Evolutionary conservation across 2,113 vertebrate species (phyloP).

Genomic region (Erythrocebus patas): DNA sequence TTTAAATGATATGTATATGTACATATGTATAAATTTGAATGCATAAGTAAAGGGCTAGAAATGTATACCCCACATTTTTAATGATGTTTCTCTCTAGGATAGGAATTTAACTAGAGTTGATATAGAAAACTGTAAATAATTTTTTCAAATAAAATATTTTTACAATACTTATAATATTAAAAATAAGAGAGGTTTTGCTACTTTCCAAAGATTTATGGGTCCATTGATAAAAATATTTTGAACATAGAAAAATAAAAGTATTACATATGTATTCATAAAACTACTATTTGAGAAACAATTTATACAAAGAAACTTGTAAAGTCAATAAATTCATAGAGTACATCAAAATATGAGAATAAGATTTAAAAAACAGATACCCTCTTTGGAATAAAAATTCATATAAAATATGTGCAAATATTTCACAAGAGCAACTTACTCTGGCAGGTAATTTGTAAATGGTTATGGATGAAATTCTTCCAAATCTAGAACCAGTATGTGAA

Average conservation of each 20-base stretch:
- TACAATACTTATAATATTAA: not conserved
- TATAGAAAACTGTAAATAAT: not conserved
- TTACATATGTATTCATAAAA: not conserved
- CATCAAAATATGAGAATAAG: not conserved
- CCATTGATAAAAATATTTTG: not conserved
- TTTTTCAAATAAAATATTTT: not conserved
- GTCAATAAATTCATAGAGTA: not conserved
- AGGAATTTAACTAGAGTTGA: not conserved
- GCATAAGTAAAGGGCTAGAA: not conserved
- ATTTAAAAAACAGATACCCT: not conserved
- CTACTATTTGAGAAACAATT: not conserved
- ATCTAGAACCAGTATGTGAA: not conserved
- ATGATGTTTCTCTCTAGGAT: not conserved
- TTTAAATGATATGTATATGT: not conserved
- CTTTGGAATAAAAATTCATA: not conserved
- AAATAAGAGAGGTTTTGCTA: not conserved
- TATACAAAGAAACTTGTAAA: not conserved
- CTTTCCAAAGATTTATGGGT: not conserved
- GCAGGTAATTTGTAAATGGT: not conserved
- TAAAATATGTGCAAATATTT: not conserved
- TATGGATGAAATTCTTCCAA: not conserved
- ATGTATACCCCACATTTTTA: not conserved
- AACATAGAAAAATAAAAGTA: not conserved
- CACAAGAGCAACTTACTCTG: not conserved
- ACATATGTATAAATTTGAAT: not conserved